Percentiles rank a stretch among this genome's conserved stretches.
phyloP scores from a whole-genome alignment of 2,113 vertebrate genomes.

The Athene cunicularia region DNA sequence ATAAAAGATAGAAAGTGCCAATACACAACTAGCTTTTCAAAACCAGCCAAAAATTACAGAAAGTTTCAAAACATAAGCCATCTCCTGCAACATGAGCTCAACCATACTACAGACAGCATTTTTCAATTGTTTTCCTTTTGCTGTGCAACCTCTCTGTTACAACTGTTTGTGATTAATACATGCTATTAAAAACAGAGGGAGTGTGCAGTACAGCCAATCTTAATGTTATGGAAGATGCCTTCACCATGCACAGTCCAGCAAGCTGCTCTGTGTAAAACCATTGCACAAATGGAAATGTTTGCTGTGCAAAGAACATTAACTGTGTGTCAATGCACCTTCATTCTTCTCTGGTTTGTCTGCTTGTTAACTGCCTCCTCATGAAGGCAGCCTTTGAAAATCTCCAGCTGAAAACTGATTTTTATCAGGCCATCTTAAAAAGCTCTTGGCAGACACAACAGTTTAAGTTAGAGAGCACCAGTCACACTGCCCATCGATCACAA shows the following conservation, averaged over 20 bases:
- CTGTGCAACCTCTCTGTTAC: not conserved
- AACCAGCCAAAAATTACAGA: not conserved
- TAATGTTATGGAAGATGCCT: not conserved
- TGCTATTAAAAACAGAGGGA: conserved; percentile 13
- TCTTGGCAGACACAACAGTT: conserved; percentile 2
- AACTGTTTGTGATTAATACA: conserved; percentile 30
- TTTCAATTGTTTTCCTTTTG: not conserved
- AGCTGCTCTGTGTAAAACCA: not conserved
- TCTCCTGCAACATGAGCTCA: not conserved
- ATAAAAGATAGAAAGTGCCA: not conserved
- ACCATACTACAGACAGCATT: not conserved
- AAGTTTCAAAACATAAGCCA: not conserved
- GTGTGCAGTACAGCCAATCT: not conserved
- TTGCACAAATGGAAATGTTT: not conserved
- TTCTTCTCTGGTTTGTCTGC: not conserved
- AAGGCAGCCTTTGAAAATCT: conserved; percentile 19
- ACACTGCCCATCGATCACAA: not conserved
- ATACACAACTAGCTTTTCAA: not conserved
- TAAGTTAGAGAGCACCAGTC: not conserved
- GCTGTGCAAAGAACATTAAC: not conserved
- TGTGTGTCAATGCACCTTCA: not conserved
- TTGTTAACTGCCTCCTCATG: not conserved
- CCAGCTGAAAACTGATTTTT: conserved; percentile 3
- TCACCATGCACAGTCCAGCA: not conserved
- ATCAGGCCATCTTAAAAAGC: conserved; percentile 26